These are phyloP conservation scores for Cassiopea xamachana DNA, from an alignment of 30 jellyfish, hydroid and myxozoan genomes.

Conservation along the genomic window DNA sequence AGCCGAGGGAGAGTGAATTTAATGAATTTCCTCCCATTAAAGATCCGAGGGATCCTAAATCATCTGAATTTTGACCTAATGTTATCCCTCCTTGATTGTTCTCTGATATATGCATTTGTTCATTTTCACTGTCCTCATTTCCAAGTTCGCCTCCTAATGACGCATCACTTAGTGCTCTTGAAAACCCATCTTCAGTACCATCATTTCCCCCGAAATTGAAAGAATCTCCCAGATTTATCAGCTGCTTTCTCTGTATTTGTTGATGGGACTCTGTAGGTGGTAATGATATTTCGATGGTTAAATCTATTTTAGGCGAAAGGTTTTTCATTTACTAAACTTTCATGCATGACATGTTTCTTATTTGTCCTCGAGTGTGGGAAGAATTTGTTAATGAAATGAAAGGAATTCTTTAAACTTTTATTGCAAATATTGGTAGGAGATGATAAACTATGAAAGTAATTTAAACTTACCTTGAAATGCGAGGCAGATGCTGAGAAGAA, in stretches of 20 bases:
- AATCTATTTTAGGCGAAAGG: not conserved
- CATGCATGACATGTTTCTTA: not conserved
- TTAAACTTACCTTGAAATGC: conserved; percentile 20
- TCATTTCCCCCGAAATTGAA: conserved; percentile 44
- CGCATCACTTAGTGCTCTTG: conserved; percentile 80
- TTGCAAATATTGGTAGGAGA: not conserved
- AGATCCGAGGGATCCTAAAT: conserved; percentile 67
- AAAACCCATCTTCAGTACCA: conserved; percentile 70
- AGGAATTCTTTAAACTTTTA: not conserved
- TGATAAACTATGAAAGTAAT: too few relatives aligned
- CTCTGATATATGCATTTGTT: conserved; percentile 86
- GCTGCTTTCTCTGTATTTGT: conserved; percentile 75
- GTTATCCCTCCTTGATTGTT: conserved; percentile 81
- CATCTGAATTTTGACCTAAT: conserved; percentile 67
- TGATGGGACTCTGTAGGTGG: conserved; percentile 28
- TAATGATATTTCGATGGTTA: not conserved
- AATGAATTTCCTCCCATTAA: conserved; percentile 68
- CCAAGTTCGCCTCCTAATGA: conserved; percentile 75
- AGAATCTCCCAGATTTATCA: conserved; percentile 75
- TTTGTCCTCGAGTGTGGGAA: not conserved
- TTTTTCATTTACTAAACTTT: too few relatives aligned
- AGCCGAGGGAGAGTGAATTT: conserved; percentile 25
- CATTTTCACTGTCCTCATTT: conserved; percentile 54
- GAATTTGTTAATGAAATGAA: too few relatives aligned
- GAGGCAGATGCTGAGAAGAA: not conserved